Base-by-base conservation (phyloP, 1,140 invertebrate species). In the Atta cephalotes region DNA sequence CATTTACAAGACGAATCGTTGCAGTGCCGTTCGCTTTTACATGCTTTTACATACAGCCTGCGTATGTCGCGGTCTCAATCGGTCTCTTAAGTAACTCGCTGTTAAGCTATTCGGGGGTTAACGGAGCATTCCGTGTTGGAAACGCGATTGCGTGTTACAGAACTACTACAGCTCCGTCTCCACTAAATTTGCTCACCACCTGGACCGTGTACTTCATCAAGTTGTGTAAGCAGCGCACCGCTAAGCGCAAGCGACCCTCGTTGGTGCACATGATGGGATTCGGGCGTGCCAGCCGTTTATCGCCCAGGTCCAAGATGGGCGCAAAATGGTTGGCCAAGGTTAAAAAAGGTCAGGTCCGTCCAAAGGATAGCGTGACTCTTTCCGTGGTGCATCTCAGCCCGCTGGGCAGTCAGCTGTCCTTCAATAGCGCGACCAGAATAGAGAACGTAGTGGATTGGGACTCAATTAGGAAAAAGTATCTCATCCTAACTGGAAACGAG, bases 131-230 rank as follows among this genome's bases (percentile, higher is more conserved):
- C 39, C 56, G 65, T 79, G 56, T 56, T 86, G 86, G 81, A 85
- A 88, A 91, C 86, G 79, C 90, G 74, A 86, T 88, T 90, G 62
- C 85, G 84, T 93, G 92, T 95, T 95, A 56, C 94, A 95, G 99
- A 94, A 99, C 99, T 6, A 99, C 98, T 60, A 98, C 99, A 16
- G 99, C 99, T 4, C 99, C 99, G 0, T 98, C 99, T 25, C 99
- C 99, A 0, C 96, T 99, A 68, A 99, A 99, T 95, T 96, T 99
- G 84, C 96, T 99, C 90, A 99, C 99, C 16, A 99, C 99, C 58
- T 98, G 98, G 98, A 96, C 98, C 65, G 97, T 98, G 95, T 98
- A 98, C 96, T 96, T 98, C 90, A 97, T 98, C 87, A 97, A 98
- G 90, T 95, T 97, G 85, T 98, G 97, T 95, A 98, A 97, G 95